Conservation (phyloP, 2,888 invertebrate genomes). For the Lithophane ornitopus region DNA sequence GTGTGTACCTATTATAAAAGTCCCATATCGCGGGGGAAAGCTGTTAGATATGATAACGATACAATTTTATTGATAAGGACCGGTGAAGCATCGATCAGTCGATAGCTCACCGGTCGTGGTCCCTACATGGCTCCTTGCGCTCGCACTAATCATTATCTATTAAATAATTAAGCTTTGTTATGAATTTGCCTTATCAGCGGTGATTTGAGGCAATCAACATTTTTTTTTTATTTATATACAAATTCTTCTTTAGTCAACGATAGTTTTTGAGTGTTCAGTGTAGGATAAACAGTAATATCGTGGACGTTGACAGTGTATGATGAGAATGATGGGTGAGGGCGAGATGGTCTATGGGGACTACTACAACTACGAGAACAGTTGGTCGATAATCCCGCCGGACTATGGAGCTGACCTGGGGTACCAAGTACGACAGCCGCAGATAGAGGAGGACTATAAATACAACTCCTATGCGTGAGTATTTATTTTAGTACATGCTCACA, state of each 20-base stretch:
- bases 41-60: conserved; percentile 89
- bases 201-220: conserved; percentile 72
- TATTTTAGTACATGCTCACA: background rate
- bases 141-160: conserved; percentile 68
- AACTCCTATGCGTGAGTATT: conserved; percentile 91
- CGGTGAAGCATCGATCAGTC: conserved; percentile 88
- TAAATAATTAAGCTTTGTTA: conserved; percentile 68
- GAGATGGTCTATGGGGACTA: conserved; percentile 91
- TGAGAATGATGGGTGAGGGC: conserved; percentile 91
- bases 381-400: conserved; percentile 93
- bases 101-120: conserved; percentile 83
- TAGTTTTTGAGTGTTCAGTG: conserved; percentile 59
- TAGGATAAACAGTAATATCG: conserved; percentile 42
- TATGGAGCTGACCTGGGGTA: conserved; percentile 90
- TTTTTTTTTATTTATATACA: conserved; percentile 55
- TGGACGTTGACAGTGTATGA: conserved; percentile 75
- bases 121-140: conserved; percentile 69
- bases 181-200: conserved; percentile 69
- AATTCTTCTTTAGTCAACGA: conserved; percentile 38
- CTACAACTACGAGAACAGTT: conserved; percentile 91
- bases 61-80: conserved; percentile 89
- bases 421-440: conserved; percentile 82
- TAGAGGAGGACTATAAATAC: conserved; percentile 93
- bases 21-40: conserved; percentile 88
- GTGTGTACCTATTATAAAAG: conserved; percentile 83